Conservation (phyloP, 2,888 invertebrate genomes). For the Microchrysa polita region DNA sequence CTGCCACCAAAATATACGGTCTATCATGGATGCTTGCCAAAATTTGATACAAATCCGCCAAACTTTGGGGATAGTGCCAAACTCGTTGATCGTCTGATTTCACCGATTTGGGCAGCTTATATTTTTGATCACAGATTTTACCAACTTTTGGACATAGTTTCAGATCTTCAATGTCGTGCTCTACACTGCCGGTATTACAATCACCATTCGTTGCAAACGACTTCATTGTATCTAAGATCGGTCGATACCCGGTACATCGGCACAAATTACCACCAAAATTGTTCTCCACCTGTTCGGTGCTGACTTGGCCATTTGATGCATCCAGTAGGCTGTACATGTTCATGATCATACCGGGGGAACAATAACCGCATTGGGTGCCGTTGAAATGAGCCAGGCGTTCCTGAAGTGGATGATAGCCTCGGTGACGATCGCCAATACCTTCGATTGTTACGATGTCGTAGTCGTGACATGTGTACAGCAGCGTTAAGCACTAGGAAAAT, state of each 20-base stretch:
- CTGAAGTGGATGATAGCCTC: slow-evolving; percentile 75
- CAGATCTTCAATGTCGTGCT: slow-evolving; percentile 45
- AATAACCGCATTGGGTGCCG: slow-evolving; percentile 79
- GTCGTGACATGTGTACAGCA: slow-evolving; percentile 65
- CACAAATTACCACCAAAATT: slow-evolving; percentile 79
- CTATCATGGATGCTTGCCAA: slow-evolving; percentile 56
- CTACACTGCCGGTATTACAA: background rate
- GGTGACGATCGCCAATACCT: slow-evolving; percentile 68
- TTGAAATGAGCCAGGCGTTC: slow-evolving; percentile 70
- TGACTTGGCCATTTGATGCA: slow-evolving; percentile 64
- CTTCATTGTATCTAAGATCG: slow-evolving; percentile 78
- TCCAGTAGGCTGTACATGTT: slow-evolving; percentile 70
- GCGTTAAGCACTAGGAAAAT: slow-evolving; percentile 44
- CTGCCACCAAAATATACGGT: slow-evolving; percentile 74
- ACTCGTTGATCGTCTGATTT: slow-evolving; percentile 12
- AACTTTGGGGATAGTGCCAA: slow-evolving; percentile 43
- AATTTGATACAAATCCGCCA: slow-evolving; percentile 41
- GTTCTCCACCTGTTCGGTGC: slow-evolving; percentile 72
- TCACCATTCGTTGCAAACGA: slow-evolving; percentile 70
- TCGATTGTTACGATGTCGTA: slow-evolving; percentile 76
- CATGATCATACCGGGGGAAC: slow-evolving; percentile 82
- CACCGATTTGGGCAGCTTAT: background rate
- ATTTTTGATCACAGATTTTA: slow-evolving; percentile 25
- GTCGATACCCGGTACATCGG: slow-evolving; percentile 77
- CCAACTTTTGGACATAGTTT: slow-evolving; percentile 42